phyloP scores from a whole-genome alignment of 2,797 vertebrate species.

The Carcharodon carcharias region DNA sequence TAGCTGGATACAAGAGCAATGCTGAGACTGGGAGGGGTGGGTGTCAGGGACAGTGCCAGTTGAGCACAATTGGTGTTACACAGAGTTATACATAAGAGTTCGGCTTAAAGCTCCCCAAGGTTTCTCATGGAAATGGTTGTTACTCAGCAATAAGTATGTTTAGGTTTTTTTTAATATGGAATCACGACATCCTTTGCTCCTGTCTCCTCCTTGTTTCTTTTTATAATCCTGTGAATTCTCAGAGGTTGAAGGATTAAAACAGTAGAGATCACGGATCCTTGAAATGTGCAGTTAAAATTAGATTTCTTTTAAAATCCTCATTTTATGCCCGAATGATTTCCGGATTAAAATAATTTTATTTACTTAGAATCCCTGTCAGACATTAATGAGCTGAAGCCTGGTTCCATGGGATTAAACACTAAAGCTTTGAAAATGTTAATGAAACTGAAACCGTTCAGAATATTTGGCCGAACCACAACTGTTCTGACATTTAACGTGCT shows the following conservation, averaged over 20 bases:
- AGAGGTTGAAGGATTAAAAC: slow-evolving; percentile 13
- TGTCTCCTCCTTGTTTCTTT: not conserved
- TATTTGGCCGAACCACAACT: not conserved
- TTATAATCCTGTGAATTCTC: not conserved
- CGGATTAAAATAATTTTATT: slow-evolving; percentile 33
- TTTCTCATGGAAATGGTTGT: not conserved
- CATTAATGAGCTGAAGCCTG: not conserved
- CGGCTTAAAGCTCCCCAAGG: not conserved
- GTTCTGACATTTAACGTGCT: not conserved
- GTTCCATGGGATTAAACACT: slow-evolving; percentile 29
- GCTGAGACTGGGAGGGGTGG: not conserved
- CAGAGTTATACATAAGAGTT: not conserved
- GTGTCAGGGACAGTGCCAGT: not conserved
- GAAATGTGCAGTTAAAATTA: slow-evolving; percentile 7
- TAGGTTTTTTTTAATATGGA: not conserved
- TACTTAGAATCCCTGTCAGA: slow-evolving; percentile 27
- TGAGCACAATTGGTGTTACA: not conserved
- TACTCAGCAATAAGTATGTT: not conserved
- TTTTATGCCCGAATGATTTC: slow-evolving; percentile 32
- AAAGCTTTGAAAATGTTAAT: slow-evolving; percentile 23
- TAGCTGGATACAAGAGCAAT: not conserved
- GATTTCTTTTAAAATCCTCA: slow-evolving; percentile 23
- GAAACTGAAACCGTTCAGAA: slow-evolving; percentile 4
- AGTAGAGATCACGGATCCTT: not conserved
- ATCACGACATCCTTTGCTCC: not conserved